phyloP scores from a whole-genome alignment of 2,888 invertebrate genomes.

The Chamaedrilus cognettii region DNA sequence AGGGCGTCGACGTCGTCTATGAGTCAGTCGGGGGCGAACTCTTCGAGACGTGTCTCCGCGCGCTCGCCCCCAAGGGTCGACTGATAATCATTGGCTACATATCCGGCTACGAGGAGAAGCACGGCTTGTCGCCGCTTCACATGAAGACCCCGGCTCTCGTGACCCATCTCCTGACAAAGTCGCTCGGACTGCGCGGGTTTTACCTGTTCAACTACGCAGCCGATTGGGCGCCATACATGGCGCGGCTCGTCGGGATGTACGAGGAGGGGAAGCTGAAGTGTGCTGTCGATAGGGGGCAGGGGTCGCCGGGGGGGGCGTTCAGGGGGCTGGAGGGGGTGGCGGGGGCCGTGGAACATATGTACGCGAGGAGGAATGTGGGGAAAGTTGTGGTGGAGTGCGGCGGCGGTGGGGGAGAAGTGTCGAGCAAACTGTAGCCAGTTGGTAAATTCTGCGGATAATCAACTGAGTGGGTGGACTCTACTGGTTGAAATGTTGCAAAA shows the following conservation, averaged over 20 bases:
- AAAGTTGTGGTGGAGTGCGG: constrained; percentile 52
- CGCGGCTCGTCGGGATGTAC: neutral
- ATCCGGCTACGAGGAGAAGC: constrained; percentile 48
- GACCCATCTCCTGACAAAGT: neutral
- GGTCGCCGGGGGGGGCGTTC: constrained; percentile 34
- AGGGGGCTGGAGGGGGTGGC: constrained; percentile 45
- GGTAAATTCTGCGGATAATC: too few species aligned
- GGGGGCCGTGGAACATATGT: constrained; percentile 52
- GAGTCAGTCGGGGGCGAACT: constrained; percentile 55
- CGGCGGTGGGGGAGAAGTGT: too few species aligned
- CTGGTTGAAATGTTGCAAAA: too few species aligned
- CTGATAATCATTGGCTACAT: constrained; percentile 56
- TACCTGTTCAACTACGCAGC: neutral
- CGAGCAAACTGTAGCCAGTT: too few species aligned
- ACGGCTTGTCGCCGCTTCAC: constrained; percentile 34
- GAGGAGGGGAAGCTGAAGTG: neutral
- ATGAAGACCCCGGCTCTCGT: neutral
- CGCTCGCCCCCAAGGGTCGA: constrained; percentile 52
- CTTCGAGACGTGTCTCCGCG: constrained; percentile 51
- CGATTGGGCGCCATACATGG: neutral
- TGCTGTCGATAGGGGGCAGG: neutral
- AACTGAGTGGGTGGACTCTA: too few species aligned
- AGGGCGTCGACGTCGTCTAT: constrained; percentile 55
- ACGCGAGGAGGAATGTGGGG: constrained; percentile 48
- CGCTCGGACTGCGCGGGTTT: neutral